Evolutionary conservation across 2,797 vertebrate species (phyloP).

Genomic region (Strix occidentalis): DNA sequence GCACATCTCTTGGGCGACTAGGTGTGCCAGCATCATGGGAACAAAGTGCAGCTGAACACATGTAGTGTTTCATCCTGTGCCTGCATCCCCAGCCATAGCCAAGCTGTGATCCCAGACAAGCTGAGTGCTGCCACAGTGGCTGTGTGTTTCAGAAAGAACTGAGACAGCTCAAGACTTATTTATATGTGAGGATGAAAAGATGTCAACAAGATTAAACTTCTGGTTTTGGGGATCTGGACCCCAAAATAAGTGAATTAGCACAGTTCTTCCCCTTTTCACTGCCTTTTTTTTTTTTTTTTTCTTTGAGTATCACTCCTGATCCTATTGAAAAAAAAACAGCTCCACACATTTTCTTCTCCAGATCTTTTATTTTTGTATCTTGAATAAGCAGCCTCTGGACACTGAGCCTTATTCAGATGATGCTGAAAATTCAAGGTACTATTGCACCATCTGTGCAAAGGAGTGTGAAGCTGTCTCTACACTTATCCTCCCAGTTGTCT

Average conservation of each 20-base stretch:
- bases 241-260: neutral
- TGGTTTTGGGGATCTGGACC: neutral
- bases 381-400: neutral
- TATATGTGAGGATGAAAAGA: neutral
- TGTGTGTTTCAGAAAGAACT: neutral
- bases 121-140: neutral
- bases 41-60: neutral
- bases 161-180: neutral
- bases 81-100: neutral
- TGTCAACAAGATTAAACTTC: neutral
- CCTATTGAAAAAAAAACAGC: neutral
- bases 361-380: neutral
- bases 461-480: neutral
- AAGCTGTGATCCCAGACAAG: neutral
- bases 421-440: neutral
- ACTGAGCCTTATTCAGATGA: neutral
- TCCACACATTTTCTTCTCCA: neutral
- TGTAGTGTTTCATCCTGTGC: neutral
- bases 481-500: neutral
- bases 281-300: neutral
- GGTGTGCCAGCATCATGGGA: neutral
- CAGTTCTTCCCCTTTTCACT: neutral
- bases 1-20: neutral
- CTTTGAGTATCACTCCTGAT: neutral
- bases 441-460: neutral